Evolutionary conservation across 2,888 invertebrate genomes (phyloP).

Genomic region (Cephus sareptanus): DNA sequence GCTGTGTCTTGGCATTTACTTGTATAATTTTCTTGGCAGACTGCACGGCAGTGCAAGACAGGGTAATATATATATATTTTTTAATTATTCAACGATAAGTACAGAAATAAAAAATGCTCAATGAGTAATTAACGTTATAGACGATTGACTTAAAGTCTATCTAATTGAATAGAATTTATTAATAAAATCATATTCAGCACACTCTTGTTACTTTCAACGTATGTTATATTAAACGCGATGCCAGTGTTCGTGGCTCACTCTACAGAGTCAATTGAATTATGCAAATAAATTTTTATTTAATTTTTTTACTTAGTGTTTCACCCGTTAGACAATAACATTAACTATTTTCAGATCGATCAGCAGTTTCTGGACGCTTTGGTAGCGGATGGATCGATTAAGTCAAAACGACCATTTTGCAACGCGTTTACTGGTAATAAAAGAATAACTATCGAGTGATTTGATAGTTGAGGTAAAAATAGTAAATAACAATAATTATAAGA

Average conservation of each 20-base stretch:
- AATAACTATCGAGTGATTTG: not conserved
- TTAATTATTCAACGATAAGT: not conserved
- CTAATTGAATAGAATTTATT: no score
- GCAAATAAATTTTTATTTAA: not conserved
- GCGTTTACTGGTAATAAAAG: constrained; percentile 82
- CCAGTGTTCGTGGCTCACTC: no score
- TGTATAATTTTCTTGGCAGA: constrained; percentile 26
- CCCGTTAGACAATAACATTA: not conserved
- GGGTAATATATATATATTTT: constrained; percentile 29
- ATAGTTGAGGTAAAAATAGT: not conserved
- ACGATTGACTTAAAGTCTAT: not conserved
- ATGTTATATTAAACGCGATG: no score
- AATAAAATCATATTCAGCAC: no score
- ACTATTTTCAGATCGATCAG: constrained; percentile 35
- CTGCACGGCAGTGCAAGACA: constrained; percentile 24
- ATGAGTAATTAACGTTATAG: not conserved
- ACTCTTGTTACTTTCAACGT: no score
- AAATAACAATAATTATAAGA: no score
- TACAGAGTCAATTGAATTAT: not conserved
- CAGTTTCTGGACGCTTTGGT: constrained; percentile 34
- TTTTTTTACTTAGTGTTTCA: not conserved
- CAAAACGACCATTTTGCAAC: constrained; percentile 87
- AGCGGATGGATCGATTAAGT: constrained; percentile 34
- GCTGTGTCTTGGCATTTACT: constrained; percentile 35
- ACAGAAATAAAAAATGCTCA: not conserved